phyloP scores from a whole-genome alignment of 2,113 vertebrate genomes.

The Elgaria multicarinata region DNA sequence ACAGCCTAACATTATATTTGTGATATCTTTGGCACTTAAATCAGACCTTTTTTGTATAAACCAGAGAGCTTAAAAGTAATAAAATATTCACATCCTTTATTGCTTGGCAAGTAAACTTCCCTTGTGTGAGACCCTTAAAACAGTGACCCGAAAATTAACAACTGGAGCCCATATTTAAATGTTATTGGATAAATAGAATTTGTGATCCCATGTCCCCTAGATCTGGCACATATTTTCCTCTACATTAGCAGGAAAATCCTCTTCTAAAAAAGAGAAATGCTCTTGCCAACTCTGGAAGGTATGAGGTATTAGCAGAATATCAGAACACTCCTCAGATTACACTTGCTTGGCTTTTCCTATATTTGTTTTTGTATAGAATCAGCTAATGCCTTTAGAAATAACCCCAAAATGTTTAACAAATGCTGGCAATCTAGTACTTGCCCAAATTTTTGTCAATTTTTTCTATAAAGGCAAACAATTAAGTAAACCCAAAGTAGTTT shows the following conservation, averaged over 20 bases:
- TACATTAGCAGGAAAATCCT: slow-evolving; percentile 54
- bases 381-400: slow-evolving; percentile 47
- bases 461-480: slow-evolving; percentile 56
- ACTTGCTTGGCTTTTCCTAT: slow-evolving; percentile 11
- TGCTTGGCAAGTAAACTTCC: slow-evolving; percentile 47
- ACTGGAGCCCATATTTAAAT: slow-evolving; percentile 33
- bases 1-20: slow-evolving; percentile 29
- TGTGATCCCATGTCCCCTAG: slow-evolving; percentile 33
- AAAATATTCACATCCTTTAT: slow-evolving; percentile 63
- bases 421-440: slow-evolving; percentile 49
- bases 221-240: slow-evolving; percentile 46
- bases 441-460: slow-evolving; percentile 50
- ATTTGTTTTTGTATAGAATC: background rate
- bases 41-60: slow-evolving; percentile 36
- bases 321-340: slow-evolving; percentile 30
- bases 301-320: slow-evolving; percentile 32
- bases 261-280: background rate
- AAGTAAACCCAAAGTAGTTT: slow-evolving; percentile 37
- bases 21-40: slow-evolving; percentile 33
- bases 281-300: slow-evolving; percentile 12
- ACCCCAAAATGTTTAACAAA: slow-evolving; percentile 59
- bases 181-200: slow-evolving; percentile 37
- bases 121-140: slow-evolving; percentile 61
- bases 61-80: slow-evolving; percentile 61
- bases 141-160: slow-evolving; percentile 52